Percentiles rank a stretch among this genome's conserved stretches.
Conservation (phyloP, 2,113 vertebrate genomes). For the Dasyprocta punctata region DNA sequence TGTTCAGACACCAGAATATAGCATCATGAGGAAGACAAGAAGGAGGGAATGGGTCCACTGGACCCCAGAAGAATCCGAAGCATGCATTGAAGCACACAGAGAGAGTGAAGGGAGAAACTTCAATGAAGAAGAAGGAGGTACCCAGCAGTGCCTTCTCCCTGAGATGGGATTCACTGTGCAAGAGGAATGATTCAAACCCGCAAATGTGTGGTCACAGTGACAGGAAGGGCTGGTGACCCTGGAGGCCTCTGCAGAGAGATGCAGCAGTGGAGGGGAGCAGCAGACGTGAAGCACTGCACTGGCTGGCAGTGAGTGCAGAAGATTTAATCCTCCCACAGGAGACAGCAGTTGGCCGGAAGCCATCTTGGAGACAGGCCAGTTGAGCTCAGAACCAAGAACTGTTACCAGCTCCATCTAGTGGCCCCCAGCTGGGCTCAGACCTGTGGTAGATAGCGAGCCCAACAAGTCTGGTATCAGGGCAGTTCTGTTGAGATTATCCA, state of each 20-base stretch:
- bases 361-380: neutral
- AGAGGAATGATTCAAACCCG: neutral
- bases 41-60: neutral
- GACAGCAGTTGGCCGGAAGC: neutral
- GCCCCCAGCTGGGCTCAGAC: neutral
- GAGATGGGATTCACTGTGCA: neutral
- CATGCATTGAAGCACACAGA: neutral
- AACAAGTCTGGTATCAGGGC: too few species aligned
- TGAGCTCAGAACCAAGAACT: neutral
- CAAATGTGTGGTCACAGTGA: neutral
- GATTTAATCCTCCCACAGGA: neutral
- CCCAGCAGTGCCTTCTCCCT: neutral
- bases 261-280: neutral
- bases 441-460: too few species aligned
- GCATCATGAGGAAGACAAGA: neutral
- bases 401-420: neutral
- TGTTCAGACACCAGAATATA: neutral
- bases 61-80: neutral
- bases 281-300: neutral
- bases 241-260: neutral
- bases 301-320: neutral
- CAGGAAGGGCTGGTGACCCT: neutral
- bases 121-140: neutral
- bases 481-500: neutral
- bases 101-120: neutral